phyloP scores from a whole-genome alignment of 2,888 invertebrate species.

The Therioaphis trifolii region DNA sequence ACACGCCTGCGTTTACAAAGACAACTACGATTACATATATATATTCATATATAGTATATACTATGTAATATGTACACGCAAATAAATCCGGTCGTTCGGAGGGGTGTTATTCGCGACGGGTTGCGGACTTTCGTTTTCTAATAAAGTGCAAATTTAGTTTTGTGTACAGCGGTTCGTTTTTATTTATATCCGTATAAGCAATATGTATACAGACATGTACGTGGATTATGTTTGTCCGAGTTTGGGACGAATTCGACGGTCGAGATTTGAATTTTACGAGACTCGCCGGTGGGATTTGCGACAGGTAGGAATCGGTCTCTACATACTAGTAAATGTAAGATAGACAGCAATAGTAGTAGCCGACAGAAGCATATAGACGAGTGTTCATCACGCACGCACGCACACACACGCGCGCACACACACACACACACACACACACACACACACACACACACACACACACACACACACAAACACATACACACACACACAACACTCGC shows the following conservation, averaged over 20 bases:
- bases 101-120: not conserved
- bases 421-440: too few species aligned
- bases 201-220: too few species aligned
- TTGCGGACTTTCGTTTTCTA: conserved; percentile 32
- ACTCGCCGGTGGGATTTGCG: conserved; percentile 7
- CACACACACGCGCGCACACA: not conserved
- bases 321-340: too few species aligned
- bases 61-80: not conserved
- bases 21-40: too few species aligned
- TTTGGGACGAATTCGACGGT: not conserved
- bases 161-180: not conserved
- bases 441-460: too few species aligned
- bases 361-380: not conserved
- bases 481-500: too few species aligned
- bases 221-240: too few species aligned
- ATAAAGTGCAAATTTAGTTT: conserved; percentile 57
- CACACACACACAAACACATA: too few species aligned
- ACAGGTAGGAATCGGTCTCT: too few species aligned
- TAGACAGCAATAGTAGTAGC: not conserved
- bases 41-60: not conserved
- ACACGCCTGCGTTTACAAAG: not conserved
- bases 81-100: conserved; percentile 32
- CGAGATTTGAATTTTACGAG: not conserved
- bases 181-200: conserved; percentile 1
- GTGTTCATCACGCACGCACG: not conserved